Evolutionary conservation across 2,113 vertebrate species (phyloP).

Genomic region (Donacobius atricapilla): DNA sequence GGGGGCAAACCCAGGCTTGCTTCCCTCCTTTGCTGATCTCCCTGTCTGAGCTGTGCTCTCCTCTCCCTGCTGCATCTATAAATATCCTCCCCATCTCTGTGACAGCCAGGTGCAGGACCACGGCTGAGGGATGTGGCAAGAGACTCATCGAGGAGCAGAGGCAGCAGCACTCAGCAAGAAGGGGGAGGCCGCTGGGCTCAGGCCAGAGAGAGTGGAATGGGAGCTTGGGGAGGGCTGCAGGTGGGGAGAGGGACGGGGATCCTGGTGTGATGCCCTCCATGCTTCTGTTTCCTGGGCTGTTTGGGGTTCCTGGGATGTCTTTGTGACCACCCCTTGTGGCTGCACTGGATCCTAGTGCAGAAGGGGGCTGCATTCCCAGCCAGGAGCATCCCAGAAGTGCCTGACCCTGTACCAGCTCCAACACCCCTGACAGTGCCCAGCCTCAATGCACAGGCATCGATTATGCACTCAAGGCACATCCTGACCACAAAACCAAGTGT

Average conservation of each 20-base stretch:
- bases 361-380: neutral
- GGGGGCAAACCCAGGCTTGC: no score
- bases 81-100: neutral
- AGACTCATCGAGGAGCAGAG: accelerated
- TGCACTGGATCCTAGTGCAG: neutral
- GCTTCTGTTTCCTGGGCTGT: neutral
- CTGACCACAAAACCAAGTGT: neutral
- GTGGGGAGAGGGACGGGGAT: neutral
- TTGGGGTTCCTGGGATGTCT: neutral
- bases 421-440: neutral
- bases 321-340: accelerated
- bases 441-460: neutral
- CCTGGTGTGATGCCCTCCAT: neutral
- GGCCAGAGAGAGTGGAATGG: neutral
- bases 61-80: neutral
- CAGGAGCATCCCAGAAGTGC: neutral
- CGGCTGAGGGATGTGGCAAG: neutral
- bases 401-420: neutral
- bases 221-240: neutral
- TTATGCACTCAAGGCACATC: neutral
- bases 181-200: neutral
- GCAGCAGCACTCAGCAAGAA: neutral
- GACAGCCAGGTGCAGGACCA: conserved; percentile 5
- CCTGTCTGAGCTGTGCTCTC: neutral
- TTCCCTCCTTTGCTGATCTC: neutral